Evolutionary conservation across 2,113 vertebrate genomes (phyloP).

Genomic region (Hemiscyllium ocellatum): DNA sequence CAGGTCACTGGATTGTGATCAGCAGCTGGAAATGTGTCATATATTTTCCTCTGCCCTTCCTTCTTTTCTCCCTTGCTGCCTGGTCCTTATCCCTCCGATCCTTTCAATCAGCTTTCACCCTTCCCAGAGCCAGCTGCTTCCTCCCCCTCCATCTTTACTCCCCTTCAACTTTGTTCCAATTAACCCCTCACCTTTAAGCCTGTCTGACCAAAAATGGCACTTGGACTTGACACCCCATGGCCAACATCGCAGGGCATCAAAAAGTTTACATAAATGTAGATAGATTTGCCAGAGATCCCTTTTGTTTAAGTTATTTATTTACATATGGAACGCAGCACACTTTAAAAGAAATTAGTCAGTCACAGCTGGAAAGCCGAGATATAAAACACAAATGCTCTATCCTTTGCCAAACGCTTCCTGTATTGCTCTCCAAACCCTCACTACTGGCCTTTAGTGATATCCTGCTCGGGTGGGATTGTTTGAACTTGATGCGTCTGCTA

Average conservation of each 20-base stretch:
- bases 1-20: neutral
- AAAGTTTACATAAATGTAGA: neutral
- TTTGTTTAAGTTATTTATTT: neutral
- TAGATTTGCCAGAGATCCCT: neutral
- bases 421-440: constrained; percentile 34
- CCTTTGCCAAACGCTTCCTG: constrained; percentile 38
- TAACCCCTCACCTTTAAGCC: neutral
- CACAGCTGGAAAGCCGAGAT: neutral
- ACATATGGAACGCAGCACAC: neutral
- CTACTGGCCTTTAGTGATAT: constrained; percentile 45
- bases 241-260: neutral
- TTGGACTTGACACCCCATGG: neutral
- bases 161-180: neutral
- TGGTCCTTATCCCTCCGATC: neutral
- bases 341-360: neutral
- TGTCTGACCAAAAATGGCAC: neutral
- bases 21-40: neutral
- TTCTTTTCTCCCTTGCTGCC: neutral
- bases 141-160: neutral
- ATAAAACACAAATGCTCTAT: constrained; percentile 15
- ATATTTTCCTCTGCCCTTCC: neutral
- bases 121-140: neutral
- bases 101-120: neutral
- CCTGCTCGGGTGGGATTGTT: constrained; percentile 41
- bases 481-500: constrained; percentile 50